Conservation (phyloP, 2,888 invertebrate species). For the Papilio elwesi region DNA sequence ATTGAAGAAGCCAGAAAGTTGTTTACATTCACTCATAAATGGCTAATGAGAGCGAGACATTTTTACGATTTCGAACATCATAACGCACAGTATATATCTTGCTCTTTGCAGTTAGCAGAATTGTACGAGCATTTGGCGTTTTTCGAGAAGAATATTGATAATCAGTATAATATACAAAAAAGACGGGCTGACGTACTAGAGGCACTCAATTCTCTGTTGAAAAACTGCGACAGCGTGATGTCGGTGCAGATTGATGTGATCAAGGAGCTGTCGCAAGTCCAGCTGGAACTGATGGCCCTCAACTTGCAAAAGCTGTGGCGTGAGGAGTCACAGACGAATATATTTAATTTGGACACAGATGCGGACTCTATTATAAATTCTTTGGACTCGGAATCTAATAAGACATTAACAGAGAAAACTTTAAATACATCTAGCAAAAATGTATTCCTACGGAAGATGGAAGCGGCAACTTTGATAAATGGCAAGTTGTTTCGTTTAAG, state of each 20-base stretch:
- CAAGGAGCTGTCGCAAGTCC: conserved; percentile 85
- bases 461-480: conserved; percentile 73
- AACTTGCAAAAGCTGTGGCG: conserved; percentile 84
- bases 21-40: conserved; percentile 83
- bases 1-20: conserved; percentile 80
- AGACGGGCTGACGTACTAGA: conserved; percentile 85
- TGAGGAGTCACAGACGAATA: conserved; percentile 75
- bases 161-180: conserved; percentile 84
- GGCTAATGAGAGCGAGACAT: conserved; percentile 84
- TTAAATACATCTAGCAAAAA: conserved; percentile 69
- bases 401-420: conserved; percentile 72
- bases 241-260: conserved; percentile 83
- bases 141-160: conserved; percentile 88
- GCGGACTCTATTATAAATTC: conserved; percentile 75
- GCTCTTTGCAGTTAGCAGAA: conserved; percentile 85
- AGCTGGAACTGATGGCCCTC: conserved; percentile 85
- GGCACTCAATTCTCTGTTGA: conserved; percentile 81
- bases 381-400: conserved; percentile 69
- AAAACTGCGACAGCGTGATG: conserved; percentile 77
- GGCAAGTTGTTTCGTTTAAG: conserved; percentile 71
- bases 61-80: conserved; percentile 85
- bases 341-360: conserved; percentile 67
- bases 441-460: conserved; percentile 76
- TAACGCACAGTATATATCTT: conserved; percentile 84
- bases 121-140: conserved; percentile 87